Evolutionary conservation across 2,888 invertebrate species (phyloP).

Genomic region (Protophormia terraenovae): DNA sequence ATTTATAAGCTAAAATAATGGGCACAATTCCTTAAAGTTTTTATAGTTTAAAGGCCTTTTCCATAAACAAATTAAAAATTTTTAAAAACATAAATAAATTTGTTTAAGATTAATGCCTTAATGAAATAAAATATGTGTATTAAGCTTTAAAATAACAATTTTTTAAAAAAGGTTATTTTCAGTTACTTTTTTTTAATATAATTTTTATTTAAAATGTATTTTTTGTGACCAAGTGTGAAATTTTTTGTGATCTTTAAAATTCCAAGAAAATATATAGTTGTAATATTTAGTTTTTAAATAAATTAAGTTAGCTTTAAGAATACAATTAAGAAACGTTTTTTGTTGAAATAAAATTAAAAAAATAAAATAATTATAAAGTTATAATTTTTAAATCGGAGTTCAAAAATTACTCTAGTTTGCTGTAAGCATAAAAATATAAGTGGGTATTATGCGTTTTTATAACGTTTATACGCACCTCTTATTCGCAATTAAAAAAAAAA

Average conservation of each 20-base stretch:
- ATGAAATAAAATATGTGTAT: no score
- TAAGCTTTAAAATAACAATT: not conserved
- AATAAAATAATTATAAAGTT: not conserved
- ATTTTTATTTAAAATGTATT: no score
- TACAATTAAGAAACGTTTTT: not conserved
- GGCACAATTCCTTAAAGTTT: no score
- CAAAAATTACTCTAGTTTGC: no score
- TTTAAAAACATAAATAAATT: no score
- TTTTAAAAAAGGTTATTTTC: not conserved
- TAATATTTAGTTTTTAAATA: not conserved
- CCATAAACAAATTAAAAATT: no score
- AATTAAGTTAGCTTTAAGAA: not conserved
- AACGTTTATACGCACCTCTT: no score
- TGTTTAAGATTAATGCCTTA: no score
- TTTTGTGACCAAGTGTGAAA: not conserved
- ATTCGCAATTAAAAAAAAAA: no score
- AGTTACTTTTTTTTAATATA: not conserved
- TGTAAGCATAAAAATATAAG: no score
- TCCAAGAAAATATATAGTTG: not conserved
- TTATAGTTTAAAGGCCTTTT: not conserved
- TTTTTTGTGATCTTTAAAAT: slow-evolving; percentile 18
- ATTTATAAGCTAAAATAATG: no score
- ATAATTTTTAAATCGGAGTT: not conserved
- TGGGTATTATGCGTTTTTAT: no score
- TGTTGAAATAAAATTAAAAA: slow-evolving; percentile 12